Evolutionary conservation across 2,113 vertebrate genomes (phyloP), one percentile per base, ranked within the genome.

Genomic region (Pavo muticus): DNA sequence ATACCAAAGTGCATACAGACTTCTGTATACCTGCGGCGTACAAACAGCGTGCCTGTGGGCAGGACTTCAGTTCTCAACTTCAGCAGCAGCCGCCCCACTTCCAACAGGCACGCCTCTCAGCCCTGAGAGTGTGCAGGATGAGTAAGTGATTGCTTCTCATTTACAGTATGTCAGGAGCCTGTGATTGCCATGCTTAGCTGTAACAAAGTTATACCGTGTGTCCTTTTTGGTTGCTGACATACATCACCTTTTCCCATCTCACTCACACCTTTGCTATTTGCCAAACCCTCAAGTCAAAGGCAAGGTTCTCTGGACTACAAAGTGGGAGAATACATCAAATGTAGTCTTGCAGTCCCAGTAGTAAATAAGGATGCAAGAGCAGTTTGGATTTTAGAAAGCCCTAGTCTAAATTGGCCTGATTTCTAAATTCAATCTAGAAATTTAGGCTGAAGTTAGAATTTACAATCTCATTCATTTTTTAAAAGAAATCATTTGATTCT

Each of bases 41-140:
- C 20, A 10, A 32, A 48, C 2, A 2, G 23, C 2, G 12, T 12
- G 19, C 14, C 11, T 21, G 6, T 3, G 8, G 65, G 42, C 47
- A 25, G 48, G 23, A 30, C 15, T 2, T 17, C 14, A 63, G 29
- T 17, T 40, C 39, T 30, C 6, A 1, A 10, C 39, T 14, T 5
- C 8, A 45, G 56, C 39, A 40, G 20, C 2, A 12, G 11, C 47
- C 48, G 18, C 3, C 25, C 25, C 27, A 2, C 19, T 11, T 6
- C 27, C 14, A 32, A 0, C 37, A 9, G 9, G 7, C 11, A 6
- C 45, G 11, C 24, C 42, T 15, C 30, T 6, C 3, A 0, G 23
- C 20, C 14, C 59, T 10, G 3, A 2, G 14, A 37, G 21, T 18
- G 2, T 0, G 0, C 32, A 10, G 12, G 2, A 3, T 3, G 1